phyloP scores from a whole-genome alignment of 2,797 vertebrate species.

The Champsocephalus esox region DNA sequence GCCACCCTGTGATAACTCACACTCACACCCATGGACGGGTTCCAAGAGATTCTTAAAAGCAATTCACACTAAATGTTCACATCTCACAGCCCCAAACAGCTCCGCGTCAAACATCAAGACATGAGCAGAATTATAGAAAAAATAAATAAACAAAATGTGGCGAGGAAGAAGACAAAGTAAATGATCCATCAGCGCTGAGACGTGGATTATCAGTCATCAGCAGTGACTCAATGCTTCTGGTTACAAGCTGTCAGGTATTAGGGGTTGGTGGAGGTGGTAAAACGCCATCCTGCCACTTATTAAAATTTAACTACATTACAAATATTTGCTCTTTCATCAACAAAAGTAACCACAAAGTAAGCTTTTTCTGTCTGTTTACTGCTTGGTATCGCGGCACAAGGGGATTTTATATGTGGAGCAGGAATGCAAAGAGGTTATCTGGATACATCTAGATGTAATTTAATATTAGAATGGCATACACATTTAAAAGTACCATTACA shows the following conservation, averaged over 20 bases:
- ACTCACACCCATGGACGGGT: constrained; percentile 58
- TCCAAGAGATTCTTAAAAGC: constrained; percentile 65
- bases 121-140: constrained; percentile 38
- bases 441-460: not conserved
- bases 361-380: constrained; percentile 14
- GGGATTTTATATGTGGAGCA: constrained; percentile 22
- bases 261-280: constrained; percentile 75
- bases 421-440: constrained; percentile 54
- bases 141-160: constrained; percentile 17
- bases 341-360: constrained; percentile 38
- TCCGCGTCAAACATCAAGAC: constrained; percentile 40
- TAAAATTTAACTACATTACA: constrained; percentile 59
- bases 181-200: constrained; percentile 67
- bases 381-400: constrained; percentile 26
- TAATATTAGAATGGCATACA: too few species aligned
- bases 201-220: constrained; percentile 80
- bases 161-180: constrained; percentile 36
- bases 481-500: too few species aligned
- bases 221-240: constrained; percentile 78
- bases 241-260: constrained; percentile 81
- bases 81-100: constrained; percentile 48
- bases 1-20: constrained; percentile 66
- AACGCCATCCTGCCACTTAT: constrained; percentile 74
- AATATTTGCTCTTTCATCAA: constrained; percentile 60
- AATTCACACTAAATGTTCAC: constrained; percentile 76